Evolutionary conservation across 2,797 vertebrate genomes (phyloP).

Genomic region (Myripristis jacobus): DNA sequence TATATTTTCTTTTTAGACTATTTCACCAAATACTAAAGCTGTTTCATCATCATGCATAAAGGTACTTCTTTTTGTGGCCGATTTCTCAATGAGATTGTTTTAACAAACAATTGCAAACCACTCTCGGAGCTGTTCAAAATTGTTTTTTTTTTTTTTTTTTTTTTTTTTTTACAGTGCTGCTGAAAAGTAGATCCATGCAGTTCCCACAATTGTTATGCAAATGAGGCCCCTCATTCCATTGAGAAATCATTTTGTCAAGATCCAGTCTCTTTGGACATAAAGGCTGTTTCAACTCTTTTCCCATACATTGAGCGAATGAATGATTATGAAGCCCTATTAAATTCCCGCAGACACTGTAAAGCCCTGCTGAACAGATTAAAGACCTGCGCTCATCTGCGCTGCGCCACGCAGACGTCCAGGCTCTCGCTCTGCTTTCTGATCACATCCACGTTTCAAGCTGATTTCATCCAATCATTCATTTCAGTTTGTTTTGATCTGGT

Average conservation of each 20-base stretch:
- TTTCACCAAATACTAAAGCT: constrained; percentile 39
- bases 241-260: constrained; percentile 88
- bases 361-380: constrained; percentile 65
- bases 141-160: constrained; percentile 57
- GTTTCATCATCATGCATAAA: constrained; percentile 46
- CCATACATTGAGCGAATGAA: constrained; percentile 81
- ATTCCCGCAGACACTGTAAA: constrained; percentile 75
- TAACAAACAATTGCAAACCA: constrained; percentile 40
- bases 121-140: constrained; percentile 51
- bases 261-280: constrained; percentile 76
- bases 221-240: constrained; percentile 83
- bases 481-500: neutral
- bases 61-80: constrained; percentile 23
- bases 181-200: constrained; percentile 83
- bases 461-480: neutral
- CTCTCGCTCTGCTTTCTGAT: no score
- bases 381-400: constrained; percentile 46
- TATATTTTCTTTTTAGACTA: constrained; percentile 7
- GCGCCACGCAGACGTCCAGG: constrained; percentile 29
- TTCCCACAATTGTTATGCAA: constrained; percentile 89
- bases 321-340: constrained; percentile 79
- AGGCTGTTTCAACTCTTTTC: constrained; percentile 78
- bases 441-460: constrained; percentile 5
- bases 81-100: constrained; percentile 14
- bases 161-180: constrained; percentile 75